A percentile compares a stretch with the other conserved stretches of the same genome.
Conservation (phyloP, 2,888 invertebrate species). For the Eupithecia insigniata region DNA sequence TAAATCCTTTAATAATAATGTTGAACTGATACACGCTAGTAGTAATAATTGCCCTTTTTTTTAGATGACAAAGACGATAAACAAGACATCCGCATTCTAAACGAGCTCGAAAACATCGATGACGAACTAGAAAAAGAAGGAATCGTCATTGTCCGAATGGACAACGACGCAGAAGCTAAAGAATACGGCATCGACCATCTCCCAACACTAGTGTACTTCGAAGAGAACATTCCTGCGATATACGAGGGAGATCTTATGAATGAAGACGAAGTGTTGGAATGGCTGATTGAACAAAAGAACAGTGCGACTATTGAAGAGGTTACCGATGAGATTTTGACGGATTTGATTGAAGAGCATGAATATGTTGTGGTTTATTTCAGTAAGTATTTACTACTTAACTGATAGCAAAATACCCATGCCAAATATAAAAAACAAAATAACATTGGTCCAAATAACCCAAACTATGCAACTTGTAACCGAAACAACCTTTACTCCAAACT, state of each 20-base stretch:
- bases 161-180: slow-evolving; percentile 94
- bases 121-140: slow-evolving; percentile 95
- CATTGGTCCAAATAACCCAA: too few relatives aligned
- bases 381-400: too few relatives aligned
- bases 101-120: slow-evolving; percentile 96
- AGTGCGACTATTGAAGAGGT: slow-evolving; percentile 97
- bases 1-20: neutral
- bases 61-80: slow-evolving; percentile 95
- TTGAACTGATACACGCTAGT: neutral
- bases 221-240: slow-evolving; percentile 94
- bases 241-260: slow-evolving; percentile 96
- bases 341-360: slow-evolving; percentile 94
- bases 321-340: slow-evolving; percentile 94
- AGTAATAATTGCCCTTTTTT: slow-evolving; percentile 43
- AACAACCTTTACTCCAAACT: too few relatives aligned
- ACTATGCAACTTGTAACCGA: too few relatives aligned
- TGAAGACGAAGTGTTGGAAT: slow-evolving; percentile 95
- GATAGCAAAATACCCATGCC: too few relatives aligned
- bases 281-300: slow-evolving; percentile 94
- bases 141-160: slow-evolving; percentile 95
- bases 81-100: slow-evolving; percentile 93
- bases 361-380: slow-evolving; percentile 98
- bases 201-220: slow-evolving; percentile 94
- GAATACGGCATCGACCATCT: slow-evolving; percentile 95
- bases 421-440: too few relatives aligned